These are phyloP conservation scores for Callithrix jacchus DNA, from an alignment of 2,113 vertebrate genomes.

Conservation along the genomic window DNA sequence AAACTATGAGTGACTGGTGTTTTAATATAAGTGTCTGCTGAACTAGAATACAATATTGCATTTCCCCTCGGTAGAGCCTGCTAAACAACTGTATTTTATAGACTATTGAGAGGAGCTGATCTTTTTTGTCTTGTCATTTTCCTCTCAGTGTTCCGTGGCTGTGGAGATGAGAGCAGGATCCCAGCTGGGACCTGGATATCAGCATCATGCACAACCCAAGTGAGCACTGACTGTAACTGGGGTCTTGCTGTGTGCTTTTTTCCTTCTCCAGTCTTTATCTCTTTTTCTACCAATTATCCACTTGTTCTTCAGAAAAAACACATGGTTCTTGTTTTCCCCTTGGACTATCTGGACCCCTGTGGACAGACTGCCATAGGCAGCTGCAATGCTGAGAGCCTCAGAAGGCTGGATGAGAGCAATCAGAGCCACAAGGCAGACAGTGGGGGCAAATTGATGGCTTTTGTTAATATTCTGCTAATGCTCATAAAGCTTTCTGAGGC, in stretches of 20 bases:
- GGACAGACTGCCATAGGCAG: background rate
- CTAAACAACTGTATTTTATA: background rate
- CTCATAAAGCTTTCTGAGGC: background rate
- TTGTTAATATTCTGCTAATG: background rate
- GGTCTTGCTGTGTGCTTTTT: background rate
- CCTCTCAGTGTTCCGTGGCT: conserved; percentile 91
- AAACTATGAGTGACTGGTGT: background rate
- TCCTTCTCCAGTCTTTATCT: background rate
- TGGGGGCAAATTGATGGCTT: background rate
- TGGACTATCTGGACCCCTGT: background rate
- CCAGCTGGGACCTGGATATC: conserved; percentile 89
- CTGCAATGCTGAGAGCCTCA: background rate
- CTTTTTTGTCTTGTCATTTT: background rate
- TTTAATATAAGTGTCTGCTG: background rate
- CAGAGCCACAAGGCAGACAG: background rate
- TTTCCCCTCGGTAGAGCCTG: background rate
- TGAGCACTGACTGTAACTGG: conserved; percentile 78
- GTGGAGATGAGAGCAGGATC: conserved; percentile 95
- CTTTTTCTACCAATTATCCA: background rate
- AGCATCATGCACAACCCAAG: conserved; percentile 94
- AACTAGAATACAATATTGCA: background rate
- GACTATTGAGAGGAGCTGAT: background rate
- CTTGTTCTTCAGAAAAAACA: background rate
- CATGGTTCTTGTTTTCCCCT: background rate
- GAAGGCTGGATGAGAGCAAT: background rate